Base-by-base conservation (phyloP, 37 sponge, comb jelly and placozoan genomes). In the Spongilla lacustris region DNA sequence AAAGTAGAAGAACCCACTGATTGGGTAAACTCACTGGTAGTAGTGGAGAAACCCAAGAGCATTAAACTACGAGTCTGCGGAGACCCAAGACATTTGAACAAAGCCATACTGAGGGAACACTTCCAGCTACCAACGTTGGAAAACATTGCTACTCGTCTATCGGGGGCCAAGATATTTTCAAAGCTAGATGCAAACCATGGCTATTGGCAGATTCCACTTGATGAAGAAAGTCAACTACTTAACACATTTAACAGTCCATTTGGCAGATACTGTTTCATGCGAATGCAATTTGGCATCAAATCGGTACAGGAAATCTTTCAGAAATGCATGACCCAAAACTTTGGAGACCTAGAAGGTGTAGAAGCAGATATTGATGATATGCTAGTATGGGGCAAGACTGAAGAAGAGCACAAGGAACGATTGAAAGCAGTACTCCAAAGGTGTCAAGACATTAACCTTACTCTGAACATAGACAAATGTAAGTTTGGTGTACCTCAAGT, bases 171-270 rank as follows among this genome's bases (percentile, higher is more conserved):
- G 77, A 10, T 4, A 23, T 90, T 84, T 50, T 84, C 85, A 23
- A 80, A 84, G 14, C 81, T 89, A 9, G 90, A 89, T 89, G n/a
- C n/a, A n/a, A n/a, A n/a, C n/a, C n/a, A n/a, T n/a, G n/a, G n/a
- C n/a, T n/a, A n/a, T n/a, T n/a, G 89, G 89, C 89, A 89, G 46
- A 17, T 88, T n/a, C 17, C 35, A 49, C 36, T 88, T 5, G 89
- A 79, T 69, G 19, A 78, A 73, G 23, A 67, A 8, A 81, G 82
- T 74, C 25, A 82, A 27, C 58, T 37, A 48, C 83, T 88, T 23
- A 76, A 67, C 79, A 88, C 89, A 1, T 88, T 88, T 79, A 88
- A 88, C 73, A 83, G 83, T n/a, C 89, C 83, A 66, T 88, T 88
- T 70, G 89, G 89, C 4, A 28, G 87, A 10, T 86, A 80, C 87